Evolutionary conservation across 1,140 invertebrate species (phyloP).

Genomic region (Dendroctonus valens): DNA sequence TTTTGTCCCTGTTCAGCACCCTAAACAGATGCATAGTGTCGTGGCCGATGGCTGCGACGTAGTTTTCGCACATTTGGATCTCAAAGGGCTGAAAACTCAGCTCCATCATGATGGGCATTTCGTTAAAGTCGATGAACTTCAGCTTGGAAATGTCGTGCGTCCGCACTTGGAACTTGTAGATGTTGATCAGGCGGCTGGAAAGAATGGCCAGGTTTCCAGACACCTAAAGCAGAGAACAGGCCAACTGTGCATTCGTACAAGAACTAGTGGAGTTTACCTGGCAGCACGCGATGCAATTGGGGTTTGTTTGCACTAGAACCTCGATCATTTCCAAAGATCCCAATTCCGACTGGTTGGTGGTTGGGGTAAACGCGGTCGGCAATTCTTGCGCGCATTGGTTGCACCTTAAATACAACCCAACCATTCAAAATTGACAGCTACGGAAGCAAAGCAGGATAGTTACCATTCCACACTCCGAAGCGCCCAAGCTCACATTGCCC

Average conservation of each 20-base stretch:
- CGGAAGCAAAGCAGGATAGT: background rate
- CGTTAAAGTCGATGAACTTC: constrained; percentile 67
- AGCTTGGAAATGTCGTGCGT: constrained; percentile 63
- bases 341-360: constrained; percentile 56
- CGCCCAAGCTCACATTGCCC: constrained; percentile 46
- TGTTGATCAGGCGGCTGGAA: constrained; percentile 54
- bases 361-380: constrained; percentile 67
- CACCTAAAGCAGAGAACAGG: constrained; percentile 44
- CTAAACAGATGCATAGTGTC: constrained; percentile 53
- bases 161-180: constrained; percentile 61
- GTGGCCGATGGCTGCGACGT: constrained; percentile 56
- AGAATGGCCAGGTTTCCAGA: constrained; percentile 63
- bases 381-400: constrained; percentile 67
- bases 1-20: constrained; percentile 24
- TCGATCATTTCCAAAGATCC: constrained; percentile 68
- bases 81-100: constrained; percentile 55
- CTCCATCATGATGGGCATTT: constrained; percentile 52
- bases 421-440: background rate
- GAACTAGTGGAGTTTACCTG: constrained; percentile 50
- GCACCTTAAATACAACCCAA: constrained; percentile 42
- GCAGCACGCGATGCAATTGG: constrained; percentile 61
- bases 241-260: background rate
- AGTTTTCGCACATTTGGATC: constrained; percentile 60
- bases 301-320: constrained; percentile 58
- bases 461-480: constrained; percentile 50